phyloP scores from a whole-genome alignment of 2,797 vertebrate genomes.

The Siniperca obscura region DNA sequence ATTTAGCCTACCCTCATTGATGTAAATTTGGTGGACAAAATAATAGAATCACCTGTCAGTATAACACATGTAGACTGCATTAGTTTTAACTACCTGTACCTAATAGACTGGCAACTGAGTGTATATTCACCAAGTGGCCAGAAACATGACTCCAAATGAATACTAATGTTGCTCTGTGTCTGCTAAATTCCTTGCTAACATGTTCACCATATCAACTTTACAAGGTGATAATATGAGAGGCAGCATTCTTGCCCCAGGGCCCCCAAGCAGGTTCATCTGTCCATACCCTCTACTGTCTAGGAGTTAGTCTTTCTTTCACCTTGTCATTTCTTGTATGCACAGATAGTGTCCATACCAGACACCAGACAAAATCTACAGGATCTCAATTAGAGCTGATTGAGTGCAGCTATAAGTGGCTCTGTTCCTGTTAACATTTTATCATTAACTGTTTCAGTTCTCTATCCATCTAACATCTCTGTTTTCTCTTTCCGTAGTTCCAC shows the following conservation, averaged over 20 bases:
- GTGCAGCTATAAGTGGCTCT: constrained; percentile 5
- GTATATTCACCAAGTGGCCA: neutral
- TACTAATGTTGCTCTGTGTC: constrained; percentile 1
- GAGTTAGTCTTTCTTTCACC: too few species aligned
- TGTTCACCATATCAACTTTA: neutral
- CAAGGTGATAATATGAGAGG: neutral
- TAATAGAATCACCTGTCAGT: neutral
- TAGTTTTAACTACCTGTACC: neutral
- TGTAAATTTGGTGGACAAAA: too few species aligned
- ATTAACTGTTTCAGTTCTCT: neutral
- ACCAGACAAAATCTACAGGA: neutral
- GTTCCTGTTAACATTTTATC: neutral
- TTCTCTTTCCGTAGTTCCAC: constrained; percentile 88
- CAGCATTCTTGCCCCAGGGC: too few species aligned
- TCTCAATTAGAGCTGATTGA: constrained; percentile 5
- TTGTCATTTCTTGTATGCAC: neutral
- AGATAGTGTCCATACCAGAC: neutral
- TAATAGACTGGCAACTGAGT: neutral
- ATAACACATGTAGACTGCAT: neutral
- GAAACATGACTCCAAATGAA: neutral
- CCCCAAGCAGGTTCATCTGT: too few species aligned
- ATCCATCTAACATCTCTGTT: constrained; percentile 15
- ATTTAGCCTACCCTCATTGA: too few species aligned
- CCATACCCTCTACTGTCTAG: too few species aligned
- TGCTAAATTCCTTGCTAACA: constrained; percentile 1